Evolutionary conservation across 2,113 vertebrate species (phyloP).

Genomic region (Acrocephalus arundinaceus): DNA sequence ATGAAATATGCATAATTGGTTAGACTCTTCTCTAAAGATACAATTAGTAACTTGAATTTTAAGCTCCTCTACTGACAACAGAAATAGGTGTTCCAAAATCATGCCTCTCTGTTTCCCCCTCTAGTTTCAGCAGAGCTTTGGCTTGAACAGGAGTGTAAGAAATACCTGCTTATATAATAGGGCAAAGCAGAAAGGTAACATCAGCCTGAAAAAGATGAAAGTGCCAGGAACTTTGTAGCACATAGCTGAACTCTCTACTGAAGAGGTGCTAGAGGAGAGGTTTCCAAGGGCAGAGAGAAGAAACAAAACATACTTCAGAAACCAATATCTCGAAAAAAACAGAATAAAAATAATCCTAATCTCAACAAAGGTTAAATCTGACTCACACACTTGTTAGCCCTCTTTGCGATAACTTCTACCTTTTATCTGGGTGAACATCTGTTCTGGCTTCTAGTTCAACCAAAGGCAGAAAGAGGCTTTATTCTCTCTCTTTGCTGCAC

Average conservation of each 20-base stretch:
- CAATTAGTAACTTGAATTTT: background rate
- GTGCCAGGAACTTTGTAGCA: background rate
- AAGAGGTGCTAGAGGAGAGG: background rate
- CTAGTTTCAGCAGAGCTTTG: background rate
- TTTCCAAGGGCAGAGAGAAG: background rate
- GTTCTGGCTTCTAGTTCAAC: background rate
- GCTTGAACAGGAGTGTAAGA: background rate
- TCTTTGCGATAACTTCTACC: background rate
- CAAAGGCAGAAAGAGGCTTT: background rate
- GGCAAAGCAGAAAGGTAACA: background rate
- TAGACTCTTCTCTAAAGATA: background rate
- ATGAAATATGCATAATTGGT: constrained; percentile 23
- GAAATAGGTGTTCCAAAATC: background rate
- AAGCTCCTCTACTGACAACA: background rate
- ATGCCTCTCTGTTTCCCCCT: background rate
- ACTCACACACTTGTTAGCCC: background rate
- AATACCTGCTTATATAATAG: background rate
- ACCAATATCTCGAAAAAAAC: background rate
- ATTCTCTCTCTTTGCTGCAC: background rate
- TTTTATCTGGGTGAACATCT: background rate
- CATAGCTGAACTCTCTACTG: background rate
- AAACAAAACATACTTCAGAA: background rate
- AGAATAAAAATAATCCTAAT: background rate
- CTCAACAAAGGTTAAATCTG: background rate
- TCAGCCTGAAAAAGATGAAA: background rate